Base-by-base conservation (phyloP, 2,888 invertebrate genomes). In the Glaucopsyche alexis region DNA sequence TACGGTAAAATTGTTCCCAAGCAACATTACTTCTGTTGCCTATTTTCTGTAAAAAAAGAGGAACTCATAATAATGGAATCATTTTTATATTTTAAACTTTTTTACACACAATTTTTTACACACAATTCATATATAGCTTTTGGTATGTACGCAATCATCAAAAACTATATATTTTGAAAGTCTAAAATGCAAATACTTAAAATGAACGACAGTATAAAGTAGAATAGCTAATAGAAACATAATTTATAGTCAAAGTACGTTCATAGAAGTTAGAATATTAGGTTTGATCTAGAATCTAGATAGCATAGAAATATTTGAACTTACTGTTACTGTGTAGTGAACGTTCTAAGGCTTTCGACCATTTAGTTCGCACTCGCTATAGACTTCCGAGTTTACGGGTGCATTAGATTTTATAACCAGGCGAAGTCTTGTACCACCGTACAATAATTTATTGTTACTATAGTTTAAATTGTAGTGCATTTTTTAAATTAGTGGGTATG, bases 391-490 rank as follows among this genome's bases (percentile, higher is more conserved):
- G 66, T 75, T 75, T 74, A 75, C 72, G 74, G 72, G 72, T 71
- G 70, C 72, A 75, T 75, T 74, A n/a, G 55, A 70, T 75, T 75
- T 75, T 74, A 75, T 71, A 71, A 71, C 67, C 67, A 49, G 42
- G 50, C 71, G 52, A 69, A 65, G 69, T 14, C 70, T 70, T 14
- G 70, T 49, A 70, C 50, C 47, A 29, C 29, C 50, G 11, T 70
- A 19, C 49, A 14, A 49, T 70, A 50, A 50, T 60, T 65, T 50
- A 65, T 16, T 16, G 65, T 66, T 65, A 29, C 49, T 38, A 14
- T 38, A 14, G 60, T 7, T 60, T 38, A 19, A 19, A 55, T 29
- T 60, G 13, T 38, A 60, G 60, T 7, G 29, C 29, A 60, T 13
- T 60, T 29, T 60, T 38, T 2, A 29, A 29, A 38, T 60, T 5